A percentile compares a stretch with the other conserved stretches of the same genome.
phyloP scores from a whole-genome alignment of 1,140 invertebrate genomes.

The Notospermus geniculatus region DNA sequence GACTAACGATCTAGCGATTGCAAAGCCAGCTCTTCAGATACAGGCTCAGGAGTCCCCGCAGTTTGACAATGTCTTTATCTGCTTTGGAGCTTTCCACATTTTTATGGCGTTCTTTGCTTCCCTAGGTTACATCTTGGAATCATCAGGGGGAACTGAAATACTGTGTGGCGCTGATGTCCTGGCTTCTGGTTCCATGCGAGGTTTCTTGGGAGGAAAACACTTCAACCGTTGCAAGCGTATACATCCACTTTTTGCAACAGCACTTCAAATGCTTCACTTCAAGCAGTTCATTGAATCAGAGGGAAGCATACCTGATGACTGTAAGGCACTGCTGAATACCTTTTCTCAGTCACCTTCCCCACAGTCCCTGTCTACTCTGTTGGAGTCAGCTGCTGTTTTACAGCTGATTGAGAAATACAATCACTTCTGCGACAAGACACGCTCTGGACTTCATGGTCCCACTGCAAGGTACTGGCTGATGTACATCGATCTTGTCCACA shows the following conservation, averaged over 20 bases:
- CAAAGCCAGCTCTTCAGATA: slow-evolving; percentile 51
- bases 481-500: slow-evolving; percentile 16
- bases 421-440: not conserved
- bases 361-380: too few relatives aligned
- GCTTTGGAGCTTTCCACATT: slow-evolving; percentile 57
- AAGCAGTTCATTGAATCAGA: slow-evolving; percentile 17
- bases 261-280: slow-evolving; percentile 55
- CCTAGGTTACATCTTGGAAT: slow-evolving; percentile 54
- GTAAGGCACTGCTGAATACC: too few relatives aligned
- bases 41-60: slow-evolving; percentile 39
- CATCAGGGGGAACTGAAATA: slow-evolving; percentile 53
- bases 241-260: slow-evolving; percentile 52
- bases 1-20: slow-evolving; percentile 51
- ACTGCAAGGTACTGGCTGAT: slow-evolving; percentile 25
- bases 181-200: slow-evolving; percentile 52
- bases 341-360: too few relatives aligned
- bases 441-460: slow-evolving; percentile 13
- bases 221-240: slow-evolving; percentile 58
- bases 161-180: slow-evolving; percentile 52
- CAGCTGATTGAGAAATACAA: too few relatives aligned
- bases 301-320: too few relatives aligned
- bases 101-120: slow-evolving; percentile 58
- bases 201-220: slow-evolving; percentile 55
- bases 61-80: slow-evolving; percentile 56
- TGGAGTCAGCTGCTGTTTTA: too few relatives aligned